phyloP scores from a whole-genome alignment of 2,888 invertebrate species.

The Parochlus steinenii region DNA sequence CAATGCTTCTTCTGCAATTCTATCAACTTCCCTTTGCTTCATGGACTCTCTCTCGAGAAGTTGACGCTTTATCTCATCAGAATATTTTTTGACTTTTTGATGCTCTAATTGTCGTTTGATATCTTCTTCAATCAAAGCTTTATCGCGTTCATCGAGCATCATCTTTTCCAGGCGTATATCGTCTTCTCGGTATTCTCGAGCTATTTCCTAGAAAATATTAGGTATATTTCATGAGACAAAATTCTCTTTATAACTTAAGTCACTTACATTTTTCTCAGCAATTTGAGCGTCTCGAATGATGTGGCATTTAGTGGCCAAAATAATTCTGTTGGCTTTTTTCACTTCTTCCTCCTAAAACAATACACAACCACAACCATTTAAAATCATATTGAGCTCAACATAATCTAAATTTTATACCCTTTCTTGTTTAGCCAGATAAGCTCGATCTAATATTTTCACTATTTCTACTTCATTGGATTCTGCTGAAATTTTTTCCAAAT shows the following conservation, averaged over 20 bases:
- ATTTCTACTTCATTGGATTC: slow-evolving; percentile 31
- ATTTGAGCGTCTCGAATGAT: slow-evolving; percentile 74
- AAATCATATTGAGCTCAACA: background rate
- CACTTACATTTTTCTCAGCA: slow-evolving; percentile 34
- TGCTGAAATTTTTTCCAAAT: slow-evolving; percentile 29
- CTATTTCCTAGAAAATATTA: slow-evolving; percentile 18
- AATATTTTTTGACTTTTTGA: slow-evolving; percentile 22
- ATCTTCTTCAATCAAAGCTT: slow-evolving; percentile 24
- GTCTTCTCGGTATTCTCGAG: slow-evolving; percentile 23
- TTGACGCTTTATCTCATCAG: slow-evolving; percentile 25
- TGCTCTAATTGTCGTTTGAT: slow-evolving; percentile 19
- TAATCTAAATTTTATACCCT: slow-evolving; percentile 18
- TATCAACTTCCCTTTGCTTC: slow-evolving; percentile 26
- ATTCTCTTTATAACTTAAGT: background rate
- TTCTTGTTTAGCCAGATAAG: slow-evolving; percentile 28
- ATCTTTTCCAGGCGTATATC: slow-evolving; percentile 25
- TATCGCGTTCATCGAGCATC: slow-evolving; percentile 23
- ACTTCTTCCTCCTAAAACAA: slow-evolving; percentile 40
- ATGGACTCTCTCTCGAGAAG: slow-evolving; percentile 24
- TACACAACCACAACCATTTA: background rate
- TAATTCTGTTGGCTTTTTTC: slow-evolving; percentile 57
- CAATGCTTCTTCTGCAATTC: slow-evolving; percentile 27
- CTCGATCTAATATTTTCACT: slow-evolving; percentile 37
- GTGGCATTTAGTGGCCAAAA: slow-evolving; percentile 68
- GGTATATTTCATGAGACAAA: background rate